Percentiles rank a stretch among this genome's conserved stretches.
phyloP scores from a whole-genome alignment of 2,113 vertebrate species.

The Ia io region DNA sequence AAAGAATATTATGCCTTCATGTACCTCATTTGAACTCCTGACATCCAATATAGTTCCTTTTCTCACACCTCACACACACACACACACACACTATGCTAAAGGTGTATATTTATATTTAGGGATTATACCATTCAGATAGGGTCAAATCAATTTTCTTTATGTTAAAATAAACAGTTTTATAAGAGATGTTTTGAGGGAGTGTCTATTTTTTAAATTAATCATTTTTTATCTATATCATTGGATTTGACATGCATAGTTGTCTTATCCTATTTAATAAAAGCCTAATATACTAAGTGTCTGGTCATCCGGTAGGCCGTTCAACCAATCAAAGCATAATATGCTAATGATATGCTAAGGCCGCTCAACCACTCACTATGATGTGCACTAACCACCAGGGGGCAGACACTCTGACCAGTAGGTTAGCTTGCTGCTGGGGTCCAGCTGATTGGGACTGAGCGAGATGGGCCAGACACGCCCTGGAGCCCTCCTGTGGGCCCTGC shows the following conservation, averaged over 20 bases:
- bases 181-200: neutral
- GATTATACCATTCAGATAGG: neutral
- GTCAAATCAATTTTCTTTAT: neutral
- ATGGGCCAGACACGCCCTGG: no score
- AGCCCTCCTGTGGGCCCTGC: no score
- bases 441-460: no score
- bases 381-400: no score
- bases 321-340: no score
- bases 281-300: no score
- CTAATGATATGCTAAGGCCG: no score
- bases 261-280: neutral
- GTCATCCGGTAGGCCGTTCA: no score
- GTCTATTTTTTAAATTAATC: neutral
- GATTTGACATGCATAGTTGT: neutral
- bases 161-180: neutral
- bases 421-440: no score
- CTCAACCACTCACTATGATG: no score
- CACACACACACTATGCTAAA: neutral
- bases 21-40: neutral
- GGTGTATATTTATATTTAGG: neutral
- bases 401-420: no score
- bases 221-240: neutral
- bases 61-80: neutral
- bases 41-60: neutral
- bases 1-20: neutral